phyloP scores from a whole-genome alignment of 2,888 invertebrate species.

The Nesidiocoris tenuis region DNA sequence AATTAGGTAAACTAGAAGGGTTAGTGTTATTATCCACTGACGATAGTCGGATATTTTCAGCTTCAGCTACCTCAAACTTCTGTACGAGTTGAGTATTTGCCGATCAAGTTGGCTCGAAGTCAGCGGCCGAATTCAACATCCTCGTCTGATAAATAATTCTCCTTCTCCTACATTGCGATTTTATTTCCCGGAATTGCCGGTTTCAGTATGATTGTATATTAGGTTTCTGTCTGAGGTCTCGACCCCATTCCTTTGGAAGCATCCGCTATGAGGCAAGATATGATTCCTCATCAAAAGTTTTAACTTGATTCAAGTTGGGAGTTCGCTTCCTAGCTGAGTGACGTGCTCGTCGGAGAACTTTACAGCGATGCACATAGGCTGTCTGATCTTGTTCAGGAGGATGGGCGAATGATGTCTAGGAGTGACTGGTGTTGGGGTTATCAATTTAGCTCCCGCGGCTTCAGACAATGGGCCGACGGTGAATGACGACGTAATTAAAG shows the following conservation, averaged over 20 bases:
- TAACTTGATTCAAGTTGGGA: not conserved
- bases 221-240: not conserved
- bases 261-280: not conserved
- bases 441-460: no score
- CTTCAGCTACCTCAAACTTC: no score
- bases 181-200: not conserved
- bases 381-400: no score
- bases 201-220: not conserved
- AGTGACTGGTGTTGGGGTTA: no score
- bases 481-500: no score
- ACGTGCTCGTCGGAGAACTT: not conserved
- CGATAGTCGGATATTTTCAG: no score
- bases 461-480: no score
- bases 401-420: no score
- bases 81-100: no score
- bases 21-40: no score
- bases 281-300: not conserved
- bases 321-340: not conserved
- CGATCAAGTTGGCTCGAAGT: no score
- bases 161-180: not conserved
- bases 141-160: not conserved
- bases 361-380: not conserved
- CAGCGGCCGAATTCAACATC: not conserved
- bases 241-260: not conserved
- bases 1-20: no score